Conservation (phyloP, 2,888 invertebrate genomes). For the Steinernema hermaphroditum region DNA sequence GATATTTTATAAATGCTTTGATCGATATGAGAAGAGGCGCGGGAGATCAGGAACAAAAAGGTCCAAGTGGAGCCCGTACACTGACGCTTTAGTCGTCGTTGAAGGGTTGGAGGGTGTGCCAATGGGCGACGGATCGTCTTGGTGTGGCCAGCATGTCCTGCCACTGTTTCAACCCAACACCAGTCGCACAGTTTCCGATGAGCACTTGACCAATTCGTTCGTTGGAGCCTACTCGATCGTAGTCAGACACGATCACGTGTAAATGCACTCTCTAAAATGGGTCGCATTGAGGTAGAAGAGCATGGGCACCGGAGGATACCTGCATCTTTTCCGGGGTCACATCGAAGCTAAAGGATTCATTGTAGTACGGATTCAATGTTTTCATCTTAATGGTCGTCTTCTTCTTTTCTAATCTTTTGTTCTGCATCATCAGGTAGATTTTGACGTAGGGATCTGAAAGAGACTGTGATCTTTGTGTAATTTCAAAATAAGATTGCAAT, state of each 20-base stretch:
- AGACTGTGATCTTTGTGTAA: slow-evolving; percentile 6
- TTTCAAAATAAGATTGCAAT: too few species aligned
- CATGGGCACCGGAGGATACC: slow-evolving; percentile 73
- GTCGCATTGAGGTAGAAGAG: too few species aligned
- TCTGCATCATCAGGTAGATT: slow-evolving; percentile 99
- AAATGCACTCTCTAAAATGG: slow-evolving; percentile 89
- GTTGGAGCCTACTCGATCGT: slow-evolving; percentile 98
- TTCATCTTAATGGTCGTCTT: slow-evolving; percentile 99
- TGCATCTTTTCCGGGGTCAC: slow-evolving; percentile 99
- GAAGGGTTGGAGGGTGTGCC: slow-evolving; percentile 98
- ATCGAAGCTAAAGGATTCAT: slow-evolving; percentile 99
- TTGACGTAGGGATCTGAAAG: slow-evolving; percentile 93
- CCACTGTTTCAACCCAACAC: slow-evolving; percentile 77
- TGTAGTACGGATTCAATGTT: slow-evolving; percentile 99
- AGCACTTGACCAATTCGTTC: slow-evolving; percentile 98
- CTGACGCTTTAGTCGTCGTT: slow-evolving; percentile 71
- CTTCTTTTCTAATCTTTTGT: slow-evolving; percentile 99
- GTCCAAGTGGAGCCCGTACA: slow-evolving; percentile 11
- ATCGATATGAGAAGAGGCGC: slow-evolving; percentile 29
- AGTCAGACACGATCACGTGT: slow-evolving; percentile 97
- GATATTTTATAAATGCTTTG: not conserved
- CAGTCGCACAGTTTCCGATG: slow-evolving; percentile 93
- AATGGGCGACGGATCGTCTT: slow-evolving; percentile 96
- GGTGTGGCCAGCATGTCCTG: slow-evolving; percentile 99
- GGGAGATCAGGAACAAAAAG: not conserved